A percentile compares a stretch with the other conserved stretches of the same genome.
Conservation (phyloP, 2,113 vertebrate genomes). For the Plotosus lineatus region DNA sequence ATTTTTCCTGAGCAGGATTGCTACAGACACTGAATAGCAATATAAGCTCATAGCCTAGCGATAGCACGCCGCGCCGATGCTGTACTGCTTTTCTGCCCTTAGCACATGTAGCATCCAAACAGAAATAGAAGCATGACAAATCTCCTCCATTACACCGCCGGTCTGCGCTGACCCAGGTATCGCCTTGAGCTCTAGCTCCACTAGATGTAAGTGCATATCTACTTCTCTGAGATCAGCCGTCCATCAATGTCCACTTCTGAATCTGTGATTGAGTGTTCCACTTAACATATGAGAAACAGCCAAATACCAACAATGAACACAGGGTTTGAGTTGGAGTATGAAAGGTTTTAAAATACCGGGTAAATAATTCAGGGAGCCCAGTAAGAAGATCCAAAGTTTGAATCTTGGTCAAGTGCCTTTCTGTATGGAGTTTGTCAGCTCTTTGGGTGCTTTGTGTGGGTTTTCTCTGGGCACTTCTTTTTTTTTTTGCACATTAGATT, state of each 20-base stretch:
- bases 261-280: background rate
- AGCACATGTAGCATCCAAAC: slow-evolving; percentile 37
- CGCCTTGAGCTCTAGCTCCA: slow-evolving; percentile 6
- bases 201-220: slow-evolving; percentile 29
- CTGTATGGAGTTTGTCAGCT: too few species aligned
- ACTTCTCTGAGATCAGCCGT: slow-evolving; percentile 38
- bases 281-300: slow-evolving; percentile 39
- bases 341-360: background rate
- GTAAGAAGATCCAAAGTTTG: too few species aligned
- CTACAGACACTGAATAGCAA: slow-evolving; percentile 8
- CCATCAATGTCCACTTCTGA: slow-evolving; percentile 29
- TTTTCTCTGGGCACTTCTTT: too few species aligned
- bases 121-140: slow-evolving; percentile 41
- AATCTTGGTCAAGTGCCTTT: too few species aligned
- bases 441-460: too few species aligned
- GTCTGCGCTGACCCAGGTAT: slow-evolving; percentile 30
- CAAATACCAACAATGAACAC: slow-evolving; percentile 1
- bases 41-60: slow-evolving; percentile 25
- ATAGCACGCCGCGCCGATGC: background rate
- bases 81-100: slow-evolving; percentile 13
- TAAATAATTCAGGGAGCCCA: too few species aligned
- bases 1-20: background rate
- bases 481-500: too few species aligned
- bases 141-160: slow-evolving; percentile 37
- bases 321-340: background rate